Conservation (phyloP, 2,113 vertebrate species). For the Tauraco erythrolophus region DNA sequence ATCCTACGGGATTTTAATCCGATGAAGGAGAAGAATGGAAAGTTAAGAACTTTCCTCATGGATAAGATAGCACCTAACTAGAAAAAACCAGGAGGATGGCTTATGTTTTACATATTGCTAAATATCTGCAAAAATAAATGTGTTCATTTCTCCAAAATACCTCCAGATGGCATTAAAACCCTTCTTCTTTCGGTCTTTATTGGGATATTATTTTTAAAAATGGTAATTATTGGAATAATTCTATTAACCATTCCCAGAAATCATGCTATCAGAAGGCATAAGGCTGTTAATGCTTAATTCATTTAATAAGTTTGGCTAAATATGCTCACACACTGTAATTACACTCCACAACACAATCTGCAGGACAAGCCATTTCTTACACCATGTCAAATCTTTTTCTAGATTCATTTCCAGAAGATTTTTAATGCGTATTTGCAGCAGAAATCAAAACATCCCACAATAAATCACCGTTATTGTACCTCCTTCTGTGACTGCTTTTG, state of each 20-base stretch:
- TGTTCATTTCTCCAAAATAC: constrained; percentile 75
- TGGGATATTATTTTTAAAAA: constrained; percentile 48
- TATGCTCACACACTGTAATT: constrained; percentile 21
- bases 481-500: constrained; percentile 56
- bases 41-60: neutral
- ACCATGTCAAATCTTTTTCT: constrained; percentile 34
- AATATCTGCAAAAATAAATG: constrained; percentile 35
- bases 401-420: constrained; percentile 56
- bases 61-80: neutral
- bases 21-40: neutral
- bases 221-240: constrained; percentile 53
- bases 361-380: constrained; percentile 28
- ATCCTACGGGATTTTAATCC: neutral
- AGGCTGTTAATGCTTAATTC: constrained; percentile 37
- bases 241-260: constrained; percentile 44
- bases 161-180: constrained; percentile 82
- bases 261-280: constrained; percentile 47
- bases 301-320: constrained; percentile 53
- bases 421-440: constrained; percentile 46
- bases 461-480: constrained; percentile 51
- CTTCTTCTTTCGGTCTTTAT: constrained; percentile 55
- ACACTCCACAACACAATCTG: constrained; percentile 51
- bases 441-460: constrained; percentile 52
- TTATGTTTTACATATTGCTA: constrained; percentile 31
- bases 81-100: neutral